Base-by-base conservation (phyloP, 2,113 vertebrate genomes). In the Eretmochelys imbricata region DNA sequence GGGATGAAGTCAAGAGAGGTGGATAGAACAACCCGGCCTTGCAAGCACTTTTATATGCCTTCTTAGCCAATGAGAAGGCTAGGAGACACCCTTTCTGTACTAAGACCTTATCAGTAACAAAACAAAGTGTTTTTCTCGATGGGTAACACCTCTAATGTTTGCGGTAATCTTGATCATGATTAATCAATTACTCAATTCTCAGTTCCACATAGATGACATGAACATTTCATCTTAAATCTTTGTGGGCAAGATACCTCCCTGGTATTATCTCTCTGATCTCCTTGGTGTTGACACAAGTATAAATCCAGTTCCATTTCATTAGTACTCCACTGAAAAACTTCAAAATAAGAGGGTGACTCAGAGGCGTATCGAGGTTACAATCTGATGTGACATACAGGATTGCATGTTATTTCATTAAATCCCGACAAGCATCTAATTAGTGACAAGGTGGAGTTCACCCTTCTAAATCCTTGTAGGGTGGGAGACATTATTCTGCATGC, bases 31-130 rank as follows among this genome's bases (percentile, higher is more conserved):
- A 10, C 38, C 2, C 0, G 0, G 62, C 5, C 55, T 46, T 59
- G 84, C 2, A 1, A 86, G 95, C 76, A 88, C 93, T 96, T 97
- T 97, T 97, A 97, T 97, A 97, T 8, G 84, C 91, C 88, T 81
- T 76, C 90, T 69, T 1, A 27, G 72, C 87, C 69, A 82, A 85
- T 0, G 89, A 91, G 85, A 89, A 88, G 29, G 12, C 76, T 4
- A 78, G 89, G 89, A 96, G 89, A 49, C 80, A 82, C 78, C 51
- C 94, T 97, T 93, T 78, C 85, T 16, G 29, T 31, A 31, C 10
- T 62, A 62, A 62, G 12, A 22, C 50, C 49, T 29, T 50, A 2
- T 87, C 17, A 27, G 95, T 97, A 94, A 85, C 90, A 94, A 94
- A 97, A 97, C 35, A 22, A n/a, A 22, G 79, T 96, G 87, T 62